Evolutionary conservation across 2,797 vertebrate genomes (phyloP).

Genomic region (Leptodactylus fallax): DNA sequence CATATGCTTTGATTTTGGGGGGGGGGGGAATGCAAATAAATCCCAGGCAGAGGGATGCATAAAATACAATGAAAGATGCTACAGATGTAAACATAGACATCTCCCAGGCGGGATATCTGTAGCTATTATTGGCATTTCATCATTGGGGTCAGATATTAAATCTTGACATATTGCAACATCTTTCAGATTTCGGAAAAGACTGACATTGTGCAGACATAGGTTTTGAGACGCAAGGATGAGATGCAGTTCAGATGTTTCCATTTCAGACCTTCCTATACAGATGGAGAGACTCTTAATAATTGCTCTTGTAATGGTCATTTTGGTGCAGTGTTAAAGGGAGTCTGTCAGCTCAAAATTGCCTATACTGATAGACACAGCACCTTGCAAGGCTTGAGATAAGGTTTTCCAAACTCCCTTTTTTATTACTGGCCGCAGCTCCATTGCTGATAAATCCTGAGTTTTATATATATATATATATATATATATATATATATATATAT

Average conservation of each 20-base stretch:
- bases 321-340: background rate
- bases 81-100: background rate
- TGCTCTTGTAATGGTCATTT: background rate
- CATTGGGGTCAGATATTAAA: background rate
- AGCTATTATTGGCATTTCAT: slow-evolving; percentile 2
- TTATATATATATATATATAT: too few species aligned
- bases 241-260: background rate
- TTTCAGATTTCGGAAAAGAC: background rate
- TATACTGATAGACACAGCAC: too few species aligned
- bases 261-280: background rate
- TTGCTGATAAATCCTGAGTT: too few species aligned
- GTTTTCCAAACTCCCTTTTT: too few species aligned
- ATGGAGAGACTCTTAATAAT: background rate
- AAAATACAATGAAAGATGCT: background rate
- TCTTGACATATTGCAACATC: background rate
- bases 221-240: background rate
- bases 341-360: too few species aligned
- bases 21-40: slow-evolving; percentile 69
- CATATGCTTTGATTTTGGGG: slow-evolving; percentile 78
- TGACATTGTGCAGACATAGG: background rate
- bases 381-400: too few species aligned
- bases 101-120: background rate
- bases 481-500: too few species aligned
- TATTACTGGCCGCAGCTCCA: too few species aligned
- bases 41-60: slow-evolving; percentile 66